A percentile compares a stretch with the other conserved stretches of the same genome.
These are phyloP conservation scores for Galaxias olidus DNA, from an alignment of 2,797 vertebrate genomes.

Conservation along the genomic window DNA sequence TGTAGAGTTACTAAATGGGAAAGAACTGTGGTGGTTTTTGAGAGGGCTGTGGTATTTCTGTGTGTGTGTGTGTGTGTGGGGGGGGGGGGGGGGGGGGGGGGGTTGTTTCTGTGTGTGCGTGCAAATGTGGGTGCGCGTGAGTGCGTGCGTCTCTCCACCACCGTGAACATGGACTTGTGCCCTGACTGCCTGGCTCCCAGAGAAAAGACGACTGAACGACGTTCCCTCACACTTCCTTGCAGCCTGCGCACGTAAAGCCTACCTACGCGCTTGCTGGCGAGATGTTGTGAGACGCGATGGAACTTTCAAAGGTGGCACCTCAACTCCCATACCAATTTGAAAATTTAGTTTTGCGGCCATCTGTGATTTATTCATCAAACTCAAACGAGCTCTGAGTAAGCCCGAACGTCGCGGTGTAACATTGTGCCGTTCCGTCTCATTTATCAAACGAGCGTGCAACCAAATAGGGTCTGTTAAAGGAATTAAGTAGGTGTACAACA, in stretches of 20 bases:
- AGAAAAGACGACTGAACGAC: constrained; percentile 51
- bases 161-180: constrained; percentile 33
- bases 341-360: too few relatives aligned
- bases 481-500: constrained; percentile 3
- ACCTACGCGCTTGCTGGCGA: constrained; percentile 10
- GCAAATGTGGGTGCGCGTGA: background rate
- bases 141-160: constrained; percentile 16
- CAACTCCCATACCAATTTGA: too few relatives aligned
- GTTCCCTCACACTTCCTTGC: constrained; percentile 31
- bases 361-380: constrained; percentile 25
- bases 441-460: constrained; percentile 6
- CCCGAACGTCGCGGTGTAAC: constrained; percentile 29
- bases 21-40: constrained; percentile 52
- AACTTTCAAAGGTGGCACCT: too few relatives aligned
- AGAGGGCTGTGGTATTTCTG: constrained; percentile 48
- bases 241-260: constrained; percentile 3
- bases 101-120: too few relatives aligned
- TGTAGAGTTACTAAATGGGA: constrained; percentile 49
- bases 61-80: constrained; percentile 19
- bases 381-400: constrained; percentile 16
- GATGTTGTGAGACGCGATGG: too few relatives aligned
- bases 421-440: constrained; percentile 4
- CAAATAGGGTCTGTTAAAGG: constrained; percentile 6
- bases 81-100: background rate
- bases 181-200: constrained; percentile 38